These are phyloP conservation scores for Agriotes lineatus DNA, from an alignment of 2,888 invertebrate genomes.

Conservation along the genomic window DNA sequence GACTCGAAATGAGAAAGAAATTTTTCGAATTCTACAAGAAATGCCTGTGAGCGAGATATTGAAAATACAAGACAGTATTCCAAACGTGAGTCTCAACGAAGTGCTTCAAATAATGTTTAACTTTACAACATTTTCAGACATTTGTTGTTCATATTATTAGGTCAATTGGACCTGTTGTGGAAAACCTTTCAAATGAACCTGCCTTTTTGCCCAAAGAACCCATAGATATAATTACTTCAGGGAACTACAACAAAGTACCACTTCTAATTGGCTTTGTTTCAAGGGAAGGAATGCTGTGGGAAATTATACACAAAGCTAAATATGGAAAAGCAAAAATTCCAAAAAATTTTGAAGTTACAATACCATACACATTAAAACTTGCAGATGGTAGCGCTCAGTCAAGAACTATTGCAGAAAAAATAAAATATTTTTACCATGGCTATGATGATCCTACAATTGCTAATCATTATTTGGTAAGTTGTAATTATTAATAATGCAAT, in stretches of 20 bases:
- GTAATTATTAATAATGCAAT: too few relatives aligned
- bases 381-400: too few relatives aligned
- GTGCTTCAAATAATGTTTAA: too few relatives aligned
- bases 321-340: too few relatives aligned
- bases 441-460: too few relatives aligned
- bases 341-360: too few relatives aligned
- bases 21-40: slow-evolving; percentile 60
- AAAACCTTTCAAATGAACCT: slow-evolving; percentile 44
- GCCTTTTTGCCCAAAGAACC: slow-evolving; percentile 52
- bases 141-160: slow-evolving; percentile 31
- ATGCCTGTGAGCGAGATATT: slow-evolving; percentile 39
- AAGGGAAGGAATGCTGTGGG: slow-evolving; percentile 48
- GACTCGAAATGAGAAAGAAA: slow-evolving; percentile 55
- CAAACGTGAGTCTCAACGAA: too few relatives aligned
- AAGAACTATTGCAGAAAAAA: too few relatives aligned
- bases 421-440: too few relatives aligned
- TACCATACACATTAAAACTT: too few relatives aligned
- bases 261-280: slow-evolving; percentile 54
- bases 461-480: too few relatives aligned
- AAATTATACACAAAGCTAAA: slow-evolving; percentile 45
- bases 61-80: slow-evolving; percentile 40
- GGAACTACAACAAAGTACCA: slow-evolving; percentile 53
- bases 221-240: slow-evolving; percentile 47
- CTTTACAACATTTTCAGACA: too few relatives aligned
- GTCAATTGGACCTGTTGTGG: slow-evolving; percentile 46